Evolutionary conservation across 2,113 vertebrate genomes (phyloP), one percentile per base, ranked within the genome.

Genomic region (Oriolus oriolus): DNA sequence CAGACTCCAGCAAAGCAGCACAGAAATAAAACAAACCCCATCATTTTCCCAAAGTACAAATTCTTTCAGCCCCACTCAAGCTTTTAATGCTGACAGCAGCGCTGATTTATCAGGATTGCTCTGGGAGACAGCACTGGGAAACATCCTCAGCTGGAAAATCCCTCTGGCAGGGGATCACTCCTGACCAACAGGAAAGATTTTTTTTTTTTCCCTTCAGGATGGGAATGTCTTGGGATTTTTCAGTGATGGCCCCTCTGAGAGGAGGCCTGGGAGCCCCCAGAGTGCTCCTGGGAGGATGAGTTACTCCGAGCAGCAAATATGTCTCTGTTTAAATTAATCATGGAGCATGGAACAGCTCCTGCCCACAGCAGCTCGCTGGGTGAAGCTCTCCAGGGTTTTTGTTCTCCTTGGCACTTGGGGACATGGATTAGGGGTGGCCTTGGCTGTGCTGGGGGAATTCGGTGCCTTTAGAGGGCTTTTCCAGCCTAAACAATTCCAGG

Each of bases 51-150:
- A 37, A 71, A 70, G 31, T 50, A 84, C 59, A 42, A 74, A 23
- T 95, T 91, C 90, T 83, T 73, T 49, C 87, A 87, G 80, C 77
- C 81, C 84, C 85, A 37, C 87, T 90, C 94, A 95, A 93, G 83
- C 76, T 92, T 74, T 92, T 68, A 81, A 71, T 81, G 83, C 84
- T 97, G 91, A 91, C 97, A 94, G 66, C 60, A 23, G 74, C 6
- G 31, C 79, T 94, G 96, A 98, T 97, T 97, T 96, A 84, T 95
- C 65, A 69, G 79, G 77, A 93, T 81, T 57, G 78, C 88, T 97
- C 82, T 68, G 54, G 95, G 84, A 96, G 75, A 53, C 42, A 42
- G 42, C 42, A 20, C 87, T 94, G 60, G 37, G 64, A 90, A 96
- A 47, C 64, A 70, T 53, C 82, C 96, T 86, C 86, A 65, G 69